These are phyloP conservation scores for Sceloporus tristichus DNA, from an alignment of 2,113 vertebrate species.

Conservation along the genomic window DNA sequence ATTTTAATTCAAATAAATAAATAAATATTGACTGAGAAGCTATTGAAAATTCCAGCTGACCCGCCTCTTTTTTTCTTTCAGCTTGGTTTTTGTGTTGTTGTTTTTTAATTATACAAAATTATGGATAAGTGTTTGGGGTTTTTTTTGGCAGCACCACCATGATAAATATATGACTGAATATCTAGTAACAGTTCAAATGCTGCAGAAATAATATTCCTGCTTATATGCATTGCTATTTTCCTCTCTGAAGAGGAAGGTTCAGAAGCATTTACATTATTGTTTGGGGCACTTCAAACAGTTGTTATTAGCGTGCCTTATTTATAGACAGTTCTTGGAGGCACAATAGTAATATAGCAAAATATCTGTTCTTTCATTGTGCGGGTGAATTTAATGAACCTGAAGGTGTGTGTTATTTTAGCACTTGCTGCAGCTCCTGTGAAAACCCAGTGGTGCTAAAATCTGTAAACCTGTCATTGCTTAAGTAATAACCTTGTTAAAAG, in stretches of 20 bases:
- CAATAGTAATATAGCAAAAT: constrained; percentile 82
- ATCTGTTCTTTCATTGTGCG: constrained; percentile 84
- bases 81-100: background rate
- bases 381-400: constrained; percentile 90
- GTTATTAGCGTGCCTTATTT: constrained; percentile 84
- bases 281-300: constrained; percentile 78
- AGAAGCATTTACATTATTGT: constrained; percentile 80
- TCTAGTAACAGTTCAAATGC: constrained; percentile 54
- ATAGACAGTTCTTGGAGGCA: constrained; percentile 80
- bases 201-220: constrained; percentile 60
- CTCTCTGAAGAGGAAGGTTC: constrained; percentile 71
- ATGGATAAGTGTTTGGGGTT: background rate
- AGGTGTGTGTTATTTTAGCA: constrained; percentile 97
- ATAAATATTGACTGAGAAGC: background rate
- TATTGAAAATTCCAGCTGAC: constrained; percentile 47
- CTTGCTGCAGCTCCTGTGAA: constrained; percentile 86
- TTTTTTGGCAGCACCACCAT: constrained; percentile 42
- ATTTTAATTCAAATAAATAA: constrained; percentile 19
- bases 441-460: constrained; percentile 91
- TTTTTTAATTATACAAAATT: background rate
- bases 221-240: constrained; percentile 36
- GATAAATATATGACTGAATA: constrained; percentile 63
- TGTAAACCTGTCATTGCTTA: constrained; percentile 88
- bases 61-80: constrained; percentile 34
- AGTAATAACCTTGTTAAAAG: constrained; percentile 89